Conservation (phyloP, 1,140 invertebrate species). For the Drosophila mojavensis region DNA sequence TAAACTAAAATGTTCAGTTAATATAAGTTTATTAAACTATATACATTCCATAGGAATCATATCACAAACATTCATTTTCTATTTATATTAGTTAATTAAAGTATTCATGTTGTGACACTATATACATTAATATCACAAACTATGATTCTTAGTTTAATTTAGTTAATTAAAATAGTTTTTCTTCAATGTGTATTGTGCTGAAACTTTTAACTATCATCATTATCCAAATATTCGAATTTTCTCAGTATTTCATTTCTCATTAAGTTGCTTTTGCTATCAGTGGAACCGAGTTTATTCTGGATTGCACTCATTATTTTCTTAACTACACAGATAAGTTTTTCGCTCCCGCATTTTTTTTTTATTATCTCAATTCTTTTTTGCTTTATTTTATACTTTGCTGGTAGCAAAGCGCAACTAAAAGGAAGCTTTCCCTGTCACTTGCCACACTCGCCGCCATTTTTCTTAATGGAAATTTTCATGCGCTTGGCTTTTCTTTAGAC, state of each 20-base stretch:
- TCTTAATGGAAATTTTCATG: conserved; percentile 75
- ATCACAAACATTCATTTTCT: too few relatives aligned
- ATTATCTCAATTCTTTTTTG: conserved; percentile 54
- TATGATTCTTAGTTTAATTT: too few relatives aligned
- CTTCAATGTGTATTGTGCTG: not conserved
- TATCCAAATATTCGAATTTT: conserved; percentile 10
- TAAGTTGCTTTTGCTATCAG: not conserved
- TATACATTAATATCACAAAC: too few relatives aligned
- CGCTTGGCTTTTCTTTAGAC: conserved; percentile 72
- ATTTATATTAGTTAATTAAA: too few relatives aligned
- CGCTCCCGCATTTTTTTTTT: conserved; percentile 11
- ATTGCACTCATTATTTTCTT: conserved; percentile 18
- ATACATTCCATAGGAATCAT: too few relatives aligned
- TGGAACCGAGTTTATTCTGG: conserved; percentile 9
- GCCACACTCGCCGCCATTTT: conserved; percentile 73
- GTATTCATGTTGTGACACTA: too few relatives aligned
- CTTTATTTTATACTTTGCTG: conserved; percentile 33
- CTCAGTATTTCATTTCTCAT: not conserved
- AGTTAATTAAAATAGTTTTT: too few relatives aligned
- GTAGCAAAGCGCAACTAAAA: conserved; percentile 16
- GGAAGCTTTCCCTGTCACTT: conserved; percentile 62
- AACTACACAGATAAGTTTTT: conserved; percentile 17
- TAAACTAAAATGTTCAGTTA: too few relatives aligned
- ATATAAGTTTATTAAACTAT: too few relatives aligned
- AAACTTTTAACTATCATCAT: conserved; percentile 11